These are phyloP conservation scores for Eutolmus rufibarbis DNA, from an alignment of 2,888 invertebrate genomes.

Conservation along the genomic window DNA sequence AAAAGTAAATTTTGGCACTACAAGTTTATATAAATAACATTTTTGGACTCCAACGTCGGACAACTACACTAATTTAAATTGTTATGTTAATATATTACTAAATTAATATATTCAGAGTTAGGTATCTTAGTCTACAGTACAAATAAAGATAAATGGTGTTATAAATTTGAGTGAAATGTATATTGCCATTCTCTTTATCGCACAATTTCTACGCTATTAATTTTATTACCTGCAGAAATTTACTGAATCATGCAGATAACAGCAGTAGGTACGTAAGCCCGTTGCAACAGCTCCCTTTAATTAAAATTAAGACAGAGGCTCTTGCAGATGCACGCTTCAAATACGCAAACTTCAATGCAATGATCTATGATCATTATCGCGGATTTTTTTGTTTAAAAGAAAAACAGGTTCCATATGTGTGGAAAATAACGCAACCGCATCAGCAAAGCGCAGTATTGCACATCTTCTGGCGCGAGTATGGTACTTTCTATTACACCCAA, in stretches of 20 bases:
- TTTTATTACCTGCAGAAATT: neutral
- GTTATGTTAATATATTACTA: too few relatives aligned
- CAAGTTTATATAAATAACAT: too few relatives aligned
- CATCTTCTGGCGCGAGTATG: neutral
- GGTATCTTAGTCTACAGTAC: too few relatives aligned
- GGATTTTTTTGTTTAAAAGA: neutral
- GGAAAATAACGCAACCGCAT: slow-evolving; percentile 14
- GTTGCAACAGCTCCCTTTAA: neutral
- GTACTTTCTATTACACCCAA: slow-evolving; percentile 9
- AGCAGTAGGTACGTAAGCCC: neutral
- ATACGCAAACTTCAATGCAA: neutral
- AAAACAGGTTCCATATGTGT: neutral
- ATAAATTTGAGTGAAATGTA: too few relatives aligned
- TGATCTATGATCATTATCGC: neutral
- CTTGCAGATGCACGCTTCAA: neutral
- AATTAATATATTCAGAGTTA: too few relatives aligned
- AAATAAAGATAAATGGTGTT: too few relatives aligned
- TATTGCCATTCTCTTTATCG: neutral
- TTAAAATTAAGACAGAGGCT: neutral
- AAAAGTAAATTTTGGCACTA: too few relatives aligned
- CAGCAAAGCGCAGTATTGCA: neutral
- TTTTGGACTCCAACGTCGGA: too few relatives aligned
- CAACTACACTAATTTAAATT: too few relatives aligned
- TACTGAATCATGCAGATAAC: neutral
- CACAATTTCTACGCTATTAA: neutral